Evolutionary conservation across 2,797 vertebrate genomes (phyloP).

Genomic region (Aythya fuligula): DNA sequence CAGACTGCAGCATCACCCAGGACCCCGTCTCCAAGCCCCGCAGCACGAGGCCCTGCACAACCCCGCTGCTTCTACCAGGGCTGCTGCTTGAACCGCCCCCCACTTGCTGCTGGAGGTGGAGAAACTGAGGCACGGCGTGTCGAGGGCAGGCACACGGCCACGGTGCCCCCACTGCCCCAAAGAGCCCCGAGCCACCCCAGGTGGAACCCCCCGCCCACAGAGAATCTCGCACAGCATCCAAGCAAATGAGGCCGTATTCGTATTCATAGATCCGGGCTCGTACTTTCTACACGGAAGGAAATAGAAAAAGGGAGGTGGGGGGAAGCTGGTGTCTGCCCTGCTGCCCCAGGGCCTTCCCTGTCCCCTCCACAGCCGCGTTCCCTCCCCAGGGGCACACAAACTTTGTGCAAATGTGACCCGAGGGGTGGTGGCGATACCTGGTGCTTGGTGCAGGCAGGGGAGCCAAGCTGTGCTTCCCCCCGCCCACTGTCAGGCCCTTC

Average conservation of each 20-base stretch:
- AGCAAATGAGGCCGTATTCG: slow-evolving; percentile 93
- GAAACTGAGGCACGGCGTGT: neutral
- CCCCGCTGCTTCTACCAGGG: no score
- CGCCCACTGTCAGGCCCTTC: no score
- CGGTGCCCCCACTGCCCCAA: neutral
- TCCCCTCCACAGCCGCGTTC: neutral
- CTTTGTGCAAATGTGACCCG: fast-evolving
- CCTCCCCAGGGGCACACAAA: fast-evolving
- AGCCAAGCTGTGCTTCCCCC: no score
- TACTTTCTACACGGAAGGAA: slow-evolving; percentile 52
- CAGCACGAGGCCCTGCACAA: no score
- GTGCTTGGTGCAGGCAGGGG: neutral
- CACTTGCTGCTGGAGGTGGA: neutral
- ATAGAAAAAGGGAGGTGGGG: neutral
- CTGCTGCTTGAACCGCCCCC: neutral
- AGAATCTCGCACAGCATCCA: slow-evolving; percentile 75
- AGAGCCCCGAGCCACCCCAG: fast-evolving
- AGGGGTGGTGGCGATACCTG: neutral
- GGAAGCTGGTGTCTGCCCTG: neutral
- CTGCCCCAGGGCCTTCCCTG: neutral
- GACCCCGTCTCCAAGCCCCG: no score
- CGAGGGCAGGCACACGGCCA: neutral
- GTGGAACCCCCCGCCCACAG: neutral
- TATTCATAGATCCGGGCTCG: slow-evolving; percentile 83
- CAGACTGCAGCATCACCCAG: neutral